Percentiles rank a stretch among this genome's conserved stretches.
These are phyloP conservation scores for Napeogenes sylphis DNA, from an alignment of 2,888 invertebrate species.

Conservation along the genomic window DNA sequence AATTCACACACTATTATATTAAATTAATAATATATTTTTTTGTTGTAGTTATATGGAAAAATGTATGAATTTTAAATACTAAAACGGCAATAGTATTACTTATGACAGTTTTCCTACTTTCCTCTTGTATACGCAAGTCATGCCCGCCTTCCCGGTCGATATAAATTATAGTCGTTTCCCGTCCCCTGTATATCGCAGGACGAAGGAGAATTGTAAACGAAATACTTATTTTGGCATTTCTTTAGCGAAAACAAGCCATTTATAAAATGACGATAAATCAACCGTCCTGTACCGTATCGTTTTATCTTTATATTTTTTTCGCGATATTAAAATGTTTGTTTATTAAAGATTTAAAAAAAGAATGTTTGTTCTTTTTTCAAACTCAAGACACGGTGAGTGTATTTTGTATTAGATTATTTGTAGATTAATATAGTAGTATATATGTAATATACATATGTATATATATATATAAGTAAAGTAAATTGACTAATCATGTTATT, in stretches of 20 bases:
- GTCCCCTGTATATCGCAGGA: constrained; percentile 55
- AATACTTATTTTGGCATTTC: constrained; percentile 62
- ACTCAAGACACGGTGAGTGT: no score
- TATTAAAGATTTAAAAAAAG: background rate
- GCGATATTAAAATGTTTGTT: background rate
- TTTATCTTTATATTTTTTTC: constrained; percentile 9
- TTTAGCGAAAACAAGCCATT: constrained; percentile 66
- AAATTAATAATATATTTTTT: no score
- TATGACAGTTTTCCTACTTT: background rate
- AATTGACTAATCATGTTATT: no score
- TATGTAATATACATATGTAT: no score
- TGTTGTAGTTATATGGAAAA: no score
- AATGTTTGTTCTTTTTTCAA: no score
- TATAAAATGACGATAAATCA: constrained; percentile 59
- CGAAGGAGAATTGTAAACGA: constrained; percentile 54
- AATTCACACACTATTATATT: no score
- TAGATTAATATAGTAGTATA: no score
- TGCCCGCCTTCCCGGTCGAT: constrained; percentile 41
- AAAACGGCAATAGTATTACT: background rate
- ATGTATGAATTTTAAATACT: no score
- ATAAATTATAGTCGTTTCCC: constrained; percentile 67
- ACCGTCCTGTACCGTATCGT: constrained; percentile 34
- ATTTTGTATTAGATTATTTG: no score
- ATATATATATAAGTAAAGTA: no score
- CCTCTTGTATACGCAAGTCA: constrained; percentile 7